Evolutionary conservation across 2,113 vertebrate species (phyloP).

Genomic region (Glareola pratincola): DNA sequence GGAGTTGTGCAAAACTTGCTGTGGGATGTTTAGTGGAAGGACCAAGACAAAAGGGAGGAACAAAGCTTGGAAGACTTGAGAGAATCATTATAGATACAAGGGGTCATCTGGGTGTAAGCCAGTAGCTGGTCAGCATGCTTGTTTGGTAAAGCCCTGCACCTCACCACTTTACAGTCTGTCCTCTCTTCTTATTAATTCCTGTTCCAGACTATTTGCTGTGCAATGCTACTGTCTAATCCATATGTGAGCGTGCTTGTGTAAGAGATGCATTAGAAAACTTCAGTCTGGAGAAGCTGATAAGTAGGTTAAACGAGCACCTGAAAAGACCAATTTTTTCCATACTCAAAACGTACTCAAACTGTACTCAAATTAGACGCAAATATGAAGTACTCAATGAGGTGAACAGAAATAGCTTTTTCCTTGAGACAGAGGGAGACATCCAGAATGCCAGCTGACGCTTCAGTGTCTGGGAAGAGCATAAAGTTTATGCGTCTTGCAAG

Average conservation of each 20-base stretch:
- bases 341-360: neutral
- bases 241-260: neutral
- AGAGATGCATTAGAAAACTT: neutral
- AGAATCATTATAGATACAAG: neutral
- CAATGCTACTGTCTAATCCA: neutral
- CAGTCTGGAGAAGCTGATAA: neutral
- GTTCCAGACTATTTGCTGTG: neutral
- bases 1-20: neutral
- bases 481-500: neutral
- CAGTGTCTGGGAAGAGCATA: neutral
- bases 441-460: neutral
- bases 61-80: neutral
- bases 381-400: neutral
- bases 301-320: neutral
- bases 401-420: neutral
- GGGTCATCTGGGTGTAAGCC: neutral
- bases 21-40: neutral
- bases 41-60: neutral
- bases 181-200: neutral
- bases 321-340: neutral
- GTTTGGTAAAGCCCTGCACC: neutral
- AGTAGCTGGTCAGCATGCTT: neutral
- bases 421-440: neutral
- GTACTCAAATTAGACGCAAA: neutral
- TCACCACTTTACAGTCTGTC: neutral